phyloP scores from a whole-genome alignment of 2,888 invertebrate genomes.

The Diaperis boleti region DNA sequence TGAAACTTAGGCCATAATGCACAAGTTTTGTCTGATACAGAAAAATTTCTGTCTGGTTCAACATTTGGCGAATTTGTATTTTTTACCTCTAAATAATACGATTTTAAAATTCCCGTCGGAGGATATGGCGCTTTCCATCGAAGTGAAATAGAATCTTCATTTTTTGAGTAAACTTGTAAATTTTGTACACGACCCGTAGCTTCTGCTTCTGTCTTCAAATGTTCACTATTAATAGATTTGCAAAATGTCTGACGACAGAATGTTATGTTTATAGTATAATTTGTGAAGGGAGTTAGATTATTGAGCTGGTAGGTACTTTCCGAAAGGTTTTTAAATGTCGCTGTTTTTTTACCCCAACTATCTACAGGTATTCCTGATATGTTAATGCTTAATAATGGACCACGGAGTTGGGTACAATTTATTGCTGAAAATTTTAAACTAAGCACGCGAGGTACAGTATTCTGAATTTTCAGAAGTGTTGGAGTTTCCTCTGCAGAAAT shows the following conservation, averaged over 20 bases:
- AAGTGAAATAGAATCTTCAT: constrained; percentile 2
- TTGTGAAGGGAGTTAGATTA: not conserved
- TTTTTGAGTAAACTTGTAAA: constrained; percentile 20
- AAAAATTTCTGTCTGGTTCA: not conserved
- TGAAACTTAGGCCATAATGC: constrained; percentile 39
- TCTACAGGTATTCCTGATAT: not conserved
- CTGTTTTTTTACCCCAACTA: not conserved
- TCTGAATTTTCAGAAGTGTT: not conserved
- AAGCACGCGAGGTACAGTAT: not conserved
- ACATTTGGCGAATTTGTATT: constrained; percentile 1
- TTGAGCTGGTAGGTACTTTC: too few species aligned
- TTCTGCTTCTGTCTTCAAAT: constrained; percentile 4
- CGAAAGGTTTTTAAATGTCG: not conserved
- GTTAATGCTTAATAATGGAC: not conserved
- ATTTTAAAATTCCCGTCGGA: constrained; percentile 12
- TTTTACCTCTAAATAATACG: constrained; percentile 43
- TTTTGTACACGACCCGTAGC: not conserved
- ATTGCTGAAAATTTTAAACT: not conserved
- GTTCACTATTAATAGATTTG: not conserved
- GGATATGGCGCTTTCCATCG: constrained; percentile 22
- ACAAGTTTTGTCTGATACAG: not conserved
- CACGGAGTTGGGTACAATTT: not conserved
- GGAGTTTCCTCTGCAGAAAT: not conserved
- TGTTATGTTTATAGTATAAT: not conserved
- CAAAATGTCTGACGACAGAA: not conserved